Evolutionary conservation across 2,888 invertebrate species (phyloP).

Genomic region (Oconnorella tubifera): DNA sequence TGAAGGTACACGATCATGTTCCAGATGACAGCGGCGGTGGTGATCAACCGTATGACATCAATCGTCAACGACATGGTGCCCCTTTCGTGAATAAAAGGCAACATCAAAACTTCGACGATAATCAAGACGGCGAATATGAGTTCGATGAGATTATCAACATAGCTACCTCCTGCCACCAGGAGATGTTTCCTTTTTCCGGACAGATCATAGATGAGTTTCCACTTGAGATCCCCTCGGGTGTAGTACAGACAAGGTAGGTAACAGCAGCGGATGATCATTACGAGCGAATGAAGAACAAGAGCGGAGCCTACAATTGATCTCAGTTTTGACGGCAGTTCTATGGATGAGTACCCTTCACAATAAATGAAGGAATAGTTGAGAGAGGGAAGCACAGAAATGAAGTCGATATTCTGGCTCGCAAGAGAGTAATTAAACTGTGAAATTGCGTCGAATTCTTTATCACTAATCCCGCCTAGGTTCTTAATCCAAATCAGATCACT

Average conservation of each 20-base stretch:
- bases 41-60: constrained; percentile 1
- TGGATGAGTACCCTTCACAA: constrained; percentile 3
- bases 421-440: no score
- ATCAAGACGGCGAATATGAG: not conserved
- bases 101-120: constrained; percentile 10
- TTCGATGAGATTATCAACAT: constrained; percentile 6
- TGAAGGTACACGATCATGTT: constrained; percentile 7
- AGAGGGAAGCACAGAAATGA: no score
- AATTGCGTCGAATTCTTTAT: no score
- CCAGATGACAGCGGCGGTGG: constrained; percentile 5
- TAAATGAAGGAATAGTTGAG: constrained; percentile 1
- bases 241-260: no score
- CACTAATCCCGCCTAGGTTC: constrained; percentile 15
- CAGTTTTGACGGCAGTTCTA: not conserved
- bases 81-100: not conserved
- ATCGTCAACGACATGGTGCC: not conserved
- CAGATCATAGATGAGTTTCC: not conserved
- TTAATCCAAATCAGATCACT: constrained; percentile 13
- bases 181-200: not conserved
- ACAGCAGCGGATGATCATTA: not conserved
- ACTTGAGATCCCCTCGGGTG: not conserved
- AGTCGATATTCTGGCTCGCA: no score
- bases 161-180: constrained; percentile 8
- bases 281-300: constrained; percentile 1
- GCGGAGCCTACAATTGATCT: not conserved